phyloP scores from a whole-genome alignment of 2,113 vertebrate genomes.

The Rhinichthys klamathensis region DNA sequence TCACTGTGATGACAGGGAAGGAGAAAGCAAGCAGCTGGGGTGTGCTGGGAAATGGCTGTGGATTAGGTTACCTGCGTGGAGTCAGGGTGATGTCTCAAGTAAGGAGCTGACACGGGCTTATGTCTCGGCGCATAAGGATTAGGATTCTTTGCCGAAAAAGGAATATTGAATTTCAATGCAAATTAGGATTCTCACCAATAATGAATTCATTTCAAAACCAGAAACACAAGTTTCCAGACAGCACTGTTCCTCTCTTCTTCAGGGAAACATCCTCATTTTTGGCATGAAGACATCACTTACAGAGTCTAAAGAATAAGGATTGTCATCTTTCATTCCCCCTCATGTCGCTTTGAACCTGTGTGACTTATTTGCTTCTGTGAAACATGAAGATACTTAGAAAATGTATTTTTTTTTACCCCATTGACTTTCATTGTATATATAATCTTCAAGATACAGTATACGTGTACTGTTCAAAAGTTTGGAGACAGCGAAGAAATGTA shows the following conservation, averaged over 20 bases:
- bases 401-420: no score
- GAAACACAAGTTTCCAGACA: background rate
- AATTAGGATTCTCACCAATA: background rate
- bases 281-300: background rate
- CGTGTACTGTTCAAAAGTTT: no score
- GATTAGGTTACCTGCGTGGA: conserved; percentile 50
- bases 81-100: conserved; percentile 42
- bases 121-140: conserved; percentile 42
- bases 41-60: conserved; percentile 42
- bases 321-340: background rate
- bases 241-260: background rate
- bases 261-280: background rate
- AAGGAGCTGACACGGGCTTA: conserved; percentile 22
- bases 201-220: background rate
- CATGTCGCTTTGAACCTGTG: background rate
- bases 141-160: background rate
- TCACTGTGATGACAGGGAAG: conserved; percentile 40
- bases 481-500: no score
- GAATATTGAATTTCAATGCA: background rate
- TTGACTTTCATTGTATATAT: no score
- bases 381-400: no score
- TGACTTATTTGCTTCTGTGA: background rate
- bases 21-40: conserved; percentile 64
- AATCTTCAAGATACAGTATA: no score
- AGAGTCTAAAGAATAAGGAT: background rate